Conservation (phyloP, 2,888 invertebrate genomes). For the Gerosis bhagava region DNA sequence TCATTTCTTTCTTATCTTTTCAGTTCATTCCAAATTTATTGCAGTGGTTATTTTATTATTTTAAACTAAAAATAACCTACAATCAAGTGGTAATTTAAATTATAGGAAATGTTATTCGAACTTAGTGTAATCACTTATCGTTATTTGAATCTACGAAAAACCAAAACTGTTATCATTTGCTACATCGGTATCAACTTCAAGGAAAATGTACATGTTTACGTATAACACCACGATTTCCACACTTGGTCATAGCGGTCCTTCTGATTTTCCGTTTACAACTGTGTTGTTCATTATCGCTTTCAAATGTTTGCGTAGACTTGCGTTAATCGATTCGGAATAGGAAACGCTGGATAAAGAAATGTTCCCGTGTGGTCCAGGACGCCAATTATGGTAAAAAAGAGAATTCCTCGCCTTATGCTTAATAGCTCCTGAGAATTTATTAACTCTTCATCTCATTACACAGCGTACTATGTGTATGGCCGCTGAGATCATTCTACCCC, state of each 20-base stretch:
- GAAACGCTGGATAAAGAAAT: constrained; percentile 14
- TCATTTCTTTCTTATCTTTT: no score
- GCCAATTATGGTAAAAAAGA: constrained; percentile 34
- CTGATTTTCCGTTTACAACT: constrained; percentile 17
- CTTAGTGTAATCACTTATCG: neutral
- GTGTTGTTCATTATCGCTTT: constrained; percentile 27
- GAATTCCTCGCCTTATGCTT: constrained; percentile 32
- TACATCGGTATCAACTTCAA: constrained; percentile 5
- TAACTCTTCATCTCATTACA: constrained; percentile 32
- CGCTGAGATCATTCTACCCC: constrained; percentile 19
- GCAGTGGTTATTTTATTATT: no score
- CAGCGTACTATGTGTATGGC: constrained; percentile 11
- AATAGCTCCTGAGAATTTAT: constrained; percentile 28
- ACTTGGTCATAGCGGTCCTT: constrained; percentile 7
- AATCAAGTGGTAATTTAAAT: no score
- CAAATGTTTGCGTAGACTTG: constrained; percentile 27
- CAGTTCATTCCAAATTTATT: no score
- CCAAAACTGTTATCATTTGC: constrained; percentile 2
- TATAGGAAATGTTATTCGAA: no score
- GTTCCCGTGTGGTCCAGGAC: constrained; percentile 23
- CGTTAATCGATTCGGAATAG: constrained; percentile 26
- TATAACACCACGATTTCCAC: constrained; percentile 7
- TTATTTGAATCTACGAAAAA: constrained; percentile 11
- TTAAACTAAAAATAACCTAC: no score
- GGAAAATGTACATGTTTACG: constrained; percentile 16